A percentile compares a stretch with the other conserved stretches of the same genome.
phyloP scores from a whole-genome alignment of 2,888 invertebrate genomes.

The Drymonia ruficornis region DNA sequence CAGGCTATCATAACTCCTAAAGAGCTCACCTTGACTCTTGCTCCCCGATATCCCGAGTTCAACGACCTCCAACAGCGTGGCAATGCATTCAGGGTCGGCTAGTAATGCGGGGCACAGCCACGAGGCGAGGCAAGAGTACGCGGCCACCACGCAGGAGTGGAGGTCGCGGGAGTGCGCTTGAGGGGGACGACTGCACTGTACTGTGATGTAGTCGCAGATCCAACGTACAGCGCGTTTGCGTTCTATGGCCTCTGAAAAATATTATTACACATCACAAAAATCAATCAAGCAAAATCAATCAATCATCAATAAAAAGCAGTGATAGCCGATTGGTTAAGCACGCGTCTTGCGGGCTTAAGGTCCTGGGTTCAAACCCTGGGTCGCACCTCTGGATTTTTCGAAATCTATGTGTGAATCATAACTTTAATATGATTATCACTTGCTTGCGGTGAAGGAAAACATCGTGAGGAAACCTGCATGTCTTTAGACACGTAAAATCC shows the following conservation, averaged over 20 bases:
- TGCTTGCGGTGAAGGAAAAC: too few species aligned
- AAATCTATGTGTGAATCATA: too few species aligned
- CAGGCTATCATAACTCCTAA: neutral
- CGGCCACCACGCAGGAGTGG: constrained; percentile 97
- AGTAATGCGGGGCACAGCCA: constrained; percentile 97
- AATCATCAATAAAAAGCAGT: too few species aligned
- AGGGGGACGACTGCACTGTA: constrained; percentile 97
- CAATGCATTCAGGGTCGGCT: constrained; percentile 95
- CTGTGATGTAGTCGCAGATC: constrained; percentile 98
- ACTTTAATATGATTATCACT: too few species aligned
- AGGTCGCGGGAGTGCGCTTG: constrained; percentile 97
- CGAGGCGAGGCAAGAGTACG: constrained; percentile 95
- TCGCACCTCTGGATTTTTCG: too few species aligned
- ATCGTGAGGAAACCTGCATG: too few species aligned
- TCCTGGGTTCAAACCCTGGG: too few species aligned
- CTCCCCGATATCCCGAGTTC: constrained; percentile 99
- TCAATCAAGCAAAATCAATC: too few species aligned
- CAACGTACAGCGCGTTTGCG: constrained; percentile 97
- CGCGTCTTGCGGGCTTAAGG: too few species aligned
- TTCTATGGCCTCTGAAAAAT: constrained; percentile 90
- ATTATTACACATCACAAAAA: neutral
- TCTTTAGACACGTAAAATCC: too few species aligned
- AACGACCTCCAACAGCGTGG: constrained; percentile 97
- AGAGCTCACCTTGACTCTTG: constrained; percentile 88
- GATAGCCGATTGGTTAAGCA: too few species aligned